Percentiles rank a stretch among this genome's conserved stretches.
Evolutionary conservation across 2,888 invertebrate species (phyloP).

Genomic region (Catonia carolina): DNA sequence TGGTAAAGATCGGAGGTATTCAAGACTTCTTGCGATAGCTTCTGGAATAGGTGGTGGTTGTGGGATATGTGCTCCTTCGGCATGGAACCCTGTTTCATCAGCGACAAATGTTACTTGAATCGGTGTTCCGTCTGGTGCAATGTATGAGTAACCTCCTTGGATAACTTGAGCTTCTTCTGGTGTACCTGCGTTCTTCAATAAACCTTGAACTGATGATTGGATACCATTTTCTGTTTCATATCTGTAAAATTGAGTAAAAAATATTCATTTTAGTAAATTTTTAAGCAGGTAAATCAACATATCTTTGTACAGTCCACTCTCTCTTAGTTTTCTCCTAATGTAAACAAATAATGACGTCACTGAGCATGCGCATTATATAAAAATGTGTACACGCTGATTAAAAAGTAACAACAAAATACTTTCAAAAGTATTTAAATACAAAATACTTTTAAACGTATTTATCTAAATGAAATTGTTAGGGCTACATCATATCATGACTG

Average conservation of each 20-base stretch:
- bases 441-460: too few species aligned
- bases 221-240: slow-evolving; percentile 47
- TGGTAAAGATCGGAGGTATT: slow-evolving; percentile 51
- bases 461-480: too few species aligned
- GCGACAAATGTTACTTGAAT: slow-evolving; percentile 54
- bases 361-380: too few species aligned
- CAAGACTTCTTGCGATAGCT: slow-evolving; percentile 42
- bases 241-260: slow-evolving; percentile 29
- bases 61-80: slow-evolving; percentile 48
- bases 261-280: too few species aligned
- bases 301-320: too few species aligned
- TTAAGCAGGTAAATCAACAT: too few species aligned
- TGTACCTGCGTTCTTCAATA: slow-evolving; percentile 51
- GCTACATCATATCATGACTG: too few species aligned
- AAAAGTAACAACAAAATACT: too few species aligned
- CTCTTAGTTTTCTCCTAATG: too few species aligned
- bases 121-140: slow-evolving; percentile 56
- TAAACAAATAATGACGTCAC: too few species aligned
- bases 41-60: slow-evolving; percentile 42
- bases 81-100: slow-evolving; percentile 63
- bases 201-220: slow-evolving; percentile 42
- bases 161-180: slow-evolving; percentile 46
- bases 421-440: too few species aligned
- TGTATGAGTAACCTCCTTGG: slow-evolving; percentile 68
- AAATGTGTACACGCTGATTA: too few species aligned